Conservation (phyloP, 1,140 invertebrate species). For the Pseudomyrmex flavicornis region DNA sequence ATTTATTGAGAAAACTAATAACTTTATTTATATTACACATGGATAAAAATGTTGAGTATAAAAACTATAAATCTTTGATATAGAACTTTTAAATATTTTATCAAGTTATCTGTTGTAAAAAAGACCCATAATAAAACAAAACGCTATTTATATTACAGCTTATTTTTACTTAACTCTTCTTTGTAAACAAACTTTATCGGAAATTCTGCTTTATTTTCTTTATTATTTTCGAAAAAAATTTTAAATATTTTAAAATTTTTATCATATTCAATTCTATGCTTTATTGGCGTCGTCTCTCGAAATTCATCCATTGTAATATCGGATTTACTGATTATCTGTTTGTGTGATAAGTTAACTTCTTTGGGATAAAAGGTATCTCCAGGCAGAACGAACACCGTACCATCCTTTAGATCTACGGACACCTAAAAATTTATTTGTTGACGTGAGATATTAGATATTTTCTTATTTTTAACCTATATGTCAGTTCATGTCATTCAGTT, state of each 20-base stretch:
- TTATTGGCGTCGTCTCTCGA: slow-evolving; percentile 64
- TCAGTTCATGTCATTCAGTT: neutral
- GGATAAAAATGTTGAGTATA: neutral
- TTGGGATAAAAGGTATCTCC: slow-evolving; percentile 81
- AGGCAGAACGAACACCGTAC: slow-evolving; percentile 72
- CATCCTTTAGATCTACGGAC: slow-evolving; percentile 71
- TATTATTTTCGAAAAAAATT: slow-evolving; percentile 64
- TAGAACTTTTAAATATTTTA: neutral
- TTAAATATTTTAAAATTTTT: slow-evolving; percentile 53
- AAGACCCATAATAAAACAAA: neutral
- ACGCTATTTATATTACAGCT: neutral
- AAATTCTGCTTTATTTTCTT: slow-evolving; percentile 62
- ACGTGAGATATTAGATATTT: slow-evolving; percentile 10
- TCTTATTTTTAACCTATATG: neutral
- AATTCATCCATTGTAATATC: slow-evolving; percentile 75
- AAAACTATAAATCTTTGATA: neutral
- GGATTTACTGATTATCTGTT: slow-evolving; percentile 70
- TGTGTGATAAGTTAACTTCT: slow-evolving; percentile 66
- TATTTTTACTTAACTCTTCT: neutral
- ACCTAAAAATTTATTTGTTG: slow-evolving; percentile 65
- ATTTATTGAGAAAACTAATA: too few species aligned
- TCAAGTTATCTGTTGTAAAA: too few species aligned
- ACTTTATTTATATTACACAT: neutral
- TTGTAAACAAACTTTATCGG: neutral
- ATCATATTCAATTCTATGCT: slow-evolving; percentile 75